Conservation (phyloP, 2,888 invertebrate species). For the Ichneumoninae sp. region DNA sequence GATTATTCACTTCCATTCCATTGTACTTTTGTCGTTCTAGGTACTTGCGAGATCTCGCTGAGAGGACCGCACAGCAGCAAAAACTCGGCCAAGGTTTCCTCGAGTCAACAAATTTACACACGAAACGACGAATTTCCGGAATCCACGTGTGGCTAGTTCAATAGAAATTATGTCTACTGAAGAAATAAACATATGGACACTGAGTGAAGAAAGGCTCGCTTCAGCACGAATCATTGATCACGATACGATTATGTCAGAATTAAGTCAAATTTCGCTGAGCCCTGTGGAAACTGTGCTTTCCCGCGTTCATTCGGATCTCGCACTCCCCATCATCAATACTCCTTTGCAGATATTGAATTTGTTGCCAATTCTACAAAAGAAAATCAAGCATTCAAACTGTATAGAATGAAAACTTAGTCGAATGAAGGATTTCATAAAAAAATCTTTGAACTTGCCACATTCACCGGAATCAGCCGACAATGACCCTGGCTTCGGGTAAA, state of each 20-base stretch:
- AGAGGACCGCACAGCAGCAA: background rate
- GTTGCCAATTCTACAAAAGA: constrained; percentile 7
- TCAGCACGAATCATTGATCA: background rate
- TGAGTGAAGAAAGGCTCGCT: background rate
- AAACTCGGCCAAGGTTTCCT: background rate
- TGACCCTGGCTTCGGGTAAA: background rate
- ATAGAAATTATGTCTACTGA: background rate
- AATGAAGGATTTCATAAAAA: background rate
- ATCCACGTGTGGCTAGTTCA: background rate
- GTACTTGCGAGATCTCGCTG: background rate
- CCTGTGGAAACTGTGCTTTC: constrained; percentile 6
- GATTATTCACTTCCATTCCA: background rate
- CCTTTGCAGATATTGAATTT: constrained; percentile 3
- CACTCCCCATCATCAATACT: no score
- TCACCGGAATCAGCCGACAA: background rate
- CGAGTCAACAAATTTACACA: background rate
- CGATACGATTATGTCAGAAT: no score
- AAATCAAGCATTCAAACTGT: background rate
- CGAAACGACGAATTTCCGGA: background rate
- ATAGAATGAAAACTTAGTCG: background rate
- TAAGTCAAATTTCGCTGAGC: constrained; percentile 13
- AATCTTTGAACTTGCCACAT: background rate
- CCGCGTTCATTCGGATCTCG: background rate
- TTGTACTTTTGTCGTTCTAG: background rate
- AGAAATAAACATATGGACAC: background rate